These are phyloP conservation scores for Sminthurides aquaticus DNA, from an alignment of 2,888 invertebrate species.

Conservation along the genomic window DNA sequence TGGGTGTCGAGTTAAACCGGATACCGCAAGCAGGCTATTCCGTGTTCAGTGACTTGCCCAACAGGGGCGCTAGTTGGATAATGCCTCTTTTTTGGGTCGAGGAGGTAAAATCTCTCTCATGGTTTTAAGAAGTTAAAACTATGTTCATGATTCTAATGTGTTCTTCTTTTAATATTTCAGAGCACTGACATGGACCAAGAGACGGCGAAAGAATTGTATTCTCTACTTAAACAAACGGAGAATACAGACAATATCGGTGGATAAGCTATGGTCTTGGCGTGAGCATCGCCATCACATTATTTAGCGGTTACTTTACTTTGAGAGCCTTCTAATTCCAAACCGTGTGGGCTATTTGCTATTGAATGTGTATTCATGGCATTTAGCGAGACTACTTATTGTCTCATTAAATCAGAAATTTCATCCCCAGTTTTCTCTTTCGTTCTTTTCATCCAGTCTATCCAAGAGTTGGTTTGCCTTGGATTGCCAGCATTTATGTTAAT, in stretches of 20 bases:
- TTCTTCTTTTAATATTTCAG: no score
- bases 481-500: no score
- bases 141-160: no score
- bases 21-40: neutral
- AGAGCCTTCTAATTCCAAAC: neutral
- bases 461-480: no score
- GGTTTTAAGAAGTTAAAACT: no score
- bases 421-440: no score
- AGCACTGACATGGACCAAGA: neutral
- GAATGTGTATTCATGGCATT: no score
- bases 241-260: neutral
- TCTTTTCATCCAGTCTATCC: no score
- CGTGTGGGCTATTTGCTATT: no score
- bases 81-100: conserved; percentile 1
- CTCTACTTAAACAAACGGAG: neutral
- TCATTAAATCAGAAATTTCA: no score
- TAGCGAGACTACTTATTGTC: no score
- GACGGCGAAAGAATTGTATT: neutral
- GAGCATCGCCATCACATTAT: neutral
- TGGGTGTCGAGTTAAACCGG: neutral
- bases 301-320: neutral
- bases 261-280: neutral
- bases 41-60: neutral
- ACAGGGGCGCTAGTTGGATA: neutral
- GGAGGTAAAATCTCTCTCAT: neutral